Base-by-base conservation (phyloP, 2,888 invertebrate genomes). In the Apodemia hepburni region DNA sequence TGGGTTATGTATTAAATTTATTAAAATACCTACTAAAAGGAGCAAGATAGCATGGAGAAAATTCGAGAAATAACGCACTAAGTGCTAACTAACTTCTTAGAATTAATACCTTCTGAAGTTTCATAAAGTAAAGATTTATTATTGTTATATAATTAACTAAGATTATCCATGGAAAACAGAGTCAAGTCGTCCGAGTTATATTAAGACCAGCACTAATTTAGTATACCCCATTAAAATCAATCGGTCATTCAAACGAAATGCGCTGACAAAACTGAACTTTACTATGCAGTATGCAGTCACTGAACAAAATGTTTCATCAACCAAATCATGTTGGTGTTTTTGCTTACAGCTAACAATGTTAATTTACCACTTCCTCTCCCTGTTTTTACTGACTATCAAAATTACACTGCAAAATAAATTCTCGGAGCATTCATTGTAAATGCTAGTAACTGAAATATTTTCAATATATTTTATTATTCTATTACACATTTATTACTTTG, bases 361-460 rank as follows among this genome's bases (percentile, higher is more conserved):
- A 57, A 57, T 29, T 47, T 57, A 57, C 22, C 29, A 47, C 27
- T 29, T 57, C 57, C 57, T 29, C 64, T 65, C 64, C 60, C 58
- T 65, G 68, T 69, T 69, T 68, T 68, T 63, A 64, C 65, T 66
- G 63, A 65, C 68, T 64, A 65, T 68, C 66, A 66, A 62, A 68
- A 66, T 68, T 65, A 63, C 61, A 70, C 72, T 71, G 65, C 71
- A 73, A 68, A 71, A 70, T 70, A 72, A 73, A 73, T 68, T 70
- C 60, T 65, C 59, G 66, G 68, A 64, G 66, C 68, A 70, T 66
- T 69, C 67, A 70, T 69, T 67, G 71, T 69, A 74, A 70, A 75
- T 75, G 71, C 71, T 76, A 78, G 75, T 75, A 75, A 77, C 76
- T 72, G 71, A 73, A 76, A 79, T 71, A 69, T 66, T 68, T 71